Evolutionary conservation across 2,113 vertebrate genomes (phyloP).

Genomic region (Pelodiscus sinensis): DNA sequence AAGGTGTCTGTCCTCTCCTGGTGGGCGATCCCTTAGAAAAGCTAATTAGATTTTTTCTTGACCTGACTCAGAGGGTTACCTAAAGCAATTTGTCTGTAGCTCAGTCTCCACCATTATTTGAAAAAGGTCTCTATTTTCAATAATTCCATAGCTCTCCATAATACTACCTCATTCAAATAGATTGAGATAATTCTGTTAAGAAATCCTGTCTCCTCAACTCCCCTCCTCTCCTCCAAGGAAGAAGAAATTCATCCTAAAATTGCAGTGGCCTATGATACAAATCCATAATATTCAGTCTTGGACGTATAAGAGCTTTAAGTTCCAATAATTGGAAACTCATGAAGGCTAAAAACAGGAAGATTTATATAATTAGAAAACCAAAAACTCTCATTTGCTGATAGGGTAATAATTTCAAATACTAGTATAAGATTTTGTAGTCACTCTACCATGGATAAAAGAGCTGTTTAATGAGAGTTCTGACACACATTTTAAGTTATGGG

Average conservation of each 20-base stretch:
- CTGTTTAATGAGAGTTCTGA: not conserved
- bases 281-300: not conserved
- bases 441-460: not conserved
- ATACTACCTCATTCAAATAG: not conserved
- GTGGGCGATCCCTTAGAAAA: rapidly evolving
- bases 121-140: not conserved
- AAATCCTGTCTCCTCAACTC: rapidly evolving
- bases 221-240: not conserved
- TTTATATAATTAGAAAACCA: not conserved
- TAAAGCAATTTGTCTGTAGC: constrained; percentile 19
- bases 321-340: not conserved
- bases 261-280: rapidly evolving
- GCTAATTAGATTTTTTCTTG: not conserved
- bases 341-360: not conserved
- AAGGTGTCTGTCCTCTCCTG: rapidly evolving
- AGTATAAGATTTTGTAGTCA: not conserved
- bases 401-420: not conserved
- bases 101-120: constrained; percentile 20
- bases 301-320: not conserved
- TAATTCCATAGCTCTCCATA: not conserved
- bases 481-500: not conserved
- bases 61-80: not conserved
- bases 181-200: too few relatives aligned
- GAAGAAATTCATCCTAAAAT: not conserved
- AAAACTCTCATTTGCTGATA: not conserved